These are phyloP conservation scores for Fabriciana adippe DNA, from an alignment of 2,888 invertebrate genomes.

Conservation along the genomic window DNA sequence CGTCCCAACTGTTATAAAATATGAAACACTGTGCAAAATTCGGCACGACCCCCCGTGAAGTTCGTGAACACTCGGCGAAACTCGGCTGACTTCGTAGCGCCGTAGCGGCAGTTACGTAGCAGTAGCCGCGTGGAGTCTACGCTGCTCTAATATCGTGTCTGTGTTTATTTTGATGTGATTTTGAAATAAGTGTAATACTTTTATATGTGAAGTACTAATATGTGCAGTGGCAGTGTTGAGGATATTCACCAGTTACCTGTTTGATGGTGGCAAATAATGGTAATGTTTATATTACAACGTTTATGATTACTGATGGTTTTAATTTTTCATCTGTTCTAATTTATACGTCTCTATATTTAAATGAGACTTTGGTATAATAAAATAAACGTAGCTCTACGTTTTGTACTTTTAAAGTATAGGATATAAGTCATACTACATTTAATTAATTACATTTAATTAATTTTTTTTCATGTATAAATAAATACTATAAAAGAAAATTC, in stretches of 20 bases:
- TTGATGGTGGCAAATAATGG: conserved; percentile 76
- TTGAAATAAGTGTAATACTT: conserved; percentile 29
- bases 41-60: conserved; percentile 58
- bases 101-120: conserved; percentile 76
- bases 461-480: too few relatives aligned
- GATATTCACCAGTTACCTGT: conserved; percentile 51
- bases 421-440: too few relatives aligned
- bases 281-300: conserved; percentile 54
- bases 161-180: conserved; percentile 54
- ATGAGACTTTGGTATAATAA: too few relatives aligned
- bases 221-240: conserved; percentile 63
- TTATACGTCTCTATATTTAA: too few relatives aligned
- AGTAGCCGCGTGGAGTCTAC: conserved; percentile 54
- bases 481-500: too few relatives aligned
- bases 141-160: conserved; percentile 59
- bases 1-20: conserved; percentile 78
- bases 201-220: conserved; percentile 51
- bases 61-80: conserved; percentile 52
- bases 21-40: conserved; percentile 79
- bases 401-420: too few relatives aligned
- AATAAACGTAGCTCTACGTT: too few relatives aligned
- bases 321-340: background rate
- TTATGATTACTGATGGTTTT: background rate
- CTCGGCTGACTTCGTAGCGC: conserved; percentile 61
- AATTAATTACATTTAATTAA: too few relatives aligned